phyloP scores from a whole-genome alignment of 2,888 invertebrate species.

The Syrista parreyssii region DNA sequence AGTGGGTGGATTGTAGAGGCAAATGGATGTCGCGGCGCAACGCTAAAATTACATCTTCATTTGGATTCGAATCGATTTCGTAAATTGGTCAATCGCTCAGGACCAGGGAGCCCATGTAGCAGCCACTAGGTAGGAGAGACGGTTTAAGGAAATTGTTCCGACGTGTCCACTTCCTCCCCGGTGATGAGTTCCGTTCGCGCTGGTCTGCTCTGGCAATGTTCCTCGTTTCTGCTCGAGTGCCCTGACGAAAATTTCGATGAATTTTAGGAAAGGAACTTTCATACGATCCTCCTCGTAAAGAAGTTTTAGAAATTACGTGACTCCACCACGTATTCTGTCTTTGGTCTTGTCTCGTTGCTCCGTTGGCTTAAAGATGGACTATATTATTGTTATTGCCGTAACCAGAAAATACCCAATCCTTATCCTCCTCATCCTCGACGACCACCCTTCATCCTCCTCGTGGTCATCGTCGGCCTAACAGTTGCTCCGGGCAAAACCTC shows the following conservation, averaged over 20 bases:
- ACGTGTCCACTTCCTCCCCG: slow-evolving; percentile 64
- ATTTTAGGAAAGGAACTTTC: neutral
- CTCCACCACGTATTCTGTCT: neutral
- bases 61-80: slow-evolving; percentile 56
- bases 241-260: neutral
- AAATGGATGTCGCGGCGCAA: neutral
- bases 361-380: neutral
- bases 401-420: neutral
- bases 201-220: neutral
- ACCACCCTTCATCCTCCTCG: neutral
- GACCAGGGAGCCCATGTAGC: slow-evolving; percentile 28
- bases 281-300: neutral
- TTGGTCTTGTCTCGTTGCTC: neutral
- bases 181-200: slow-evolving; percentile 62
- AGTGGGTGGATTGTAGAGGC: neutral
- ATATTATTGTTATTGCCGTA: neutral
- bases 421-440: neutral
- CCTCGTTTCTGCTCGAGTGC: neutral
- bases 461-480: neutral
- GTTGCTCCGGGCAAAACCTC: slow-evolving; percentile 1
- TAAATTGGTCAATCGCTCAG: slow-evolving; percentile 64
- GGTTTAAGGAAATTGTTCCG: slow-evolving; percentile 65
- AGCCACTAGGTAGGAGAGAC: slow-evolving; percentile 22
- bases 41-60: slow-evolving; percentile 37
- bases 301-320: neutral